A percentile compares a stretch with the other conserved stretches of the same genome.
phyloP scores from a whole-genome alignment of 2,113 vertebrate species.

The Thinocorus orbignyianus region DNA sequence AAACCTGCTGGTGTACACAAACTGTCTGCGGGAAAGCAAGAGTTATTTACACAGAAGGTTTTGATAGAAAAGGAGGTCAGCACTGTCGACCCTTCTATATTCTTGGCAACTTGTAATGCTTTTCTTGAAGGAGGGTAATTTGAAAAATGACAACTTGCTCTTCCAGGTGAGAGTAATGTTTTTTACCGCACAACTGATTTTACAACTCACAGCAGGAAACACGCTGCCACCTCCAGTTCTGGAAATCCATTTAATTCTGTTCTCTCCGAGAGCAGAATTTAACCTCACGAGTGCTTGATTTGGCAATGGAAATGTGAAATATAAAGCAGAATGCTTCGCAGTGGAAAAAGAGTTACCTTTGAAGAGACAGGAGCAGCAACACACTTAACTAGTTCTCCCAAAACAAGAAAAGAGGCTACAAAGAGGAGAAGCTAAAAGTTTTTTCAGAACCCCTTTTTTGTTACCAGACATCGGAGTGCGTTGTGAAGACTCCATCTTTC shows the following conservation, averaged over 20 bases:
- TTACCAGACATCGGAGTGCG: constrained; percentile 98
- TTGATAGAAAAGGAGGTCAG: constrained; percentile 37
- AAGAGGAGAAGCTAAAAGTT: background rate
- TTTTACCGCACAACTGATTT: background rate
- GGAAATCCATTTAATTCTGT: constrained; percentile 10
- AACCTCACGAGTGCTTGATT: background rate
- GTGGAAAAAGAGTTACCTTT: background rate
- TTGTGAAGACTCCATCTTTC: constrained; percentile 98
- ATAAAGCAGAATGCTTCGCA: background rate
- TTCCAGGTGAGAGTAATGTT: constrained; percentile 9
- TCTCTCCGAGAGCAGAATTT: background rate
- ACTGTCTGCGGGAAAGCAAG: background rate
- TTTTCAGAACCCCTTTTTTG: background rate
- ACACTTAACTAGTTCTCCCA: background rate
- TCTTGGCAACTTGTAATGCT: constrained; percentile 28
- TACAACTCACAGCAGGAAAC: constrained; percentile 31
- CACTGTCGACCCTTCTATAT: background rate
- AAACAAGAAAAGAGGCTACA: background rate
- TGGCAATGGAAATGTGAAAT: background rate
- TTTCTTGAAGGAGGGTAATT: constrained; percentile 21
- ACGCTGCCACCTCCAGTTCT: background rate
- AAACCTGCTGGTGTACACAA: background rate
- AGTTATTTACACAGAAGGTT: background rate
- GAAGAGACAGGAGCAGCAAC: background rate
- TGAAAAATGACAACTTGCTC: constrained; percentile 35